A percentile compares a stretch with the other conserved stretches of the same genome.
These are phyloP conservation scores for Acyrthosiphon pisum DNA, from an alignment of 1,140 invertebrate genomes.

Conservation along the genomic window DNA sequence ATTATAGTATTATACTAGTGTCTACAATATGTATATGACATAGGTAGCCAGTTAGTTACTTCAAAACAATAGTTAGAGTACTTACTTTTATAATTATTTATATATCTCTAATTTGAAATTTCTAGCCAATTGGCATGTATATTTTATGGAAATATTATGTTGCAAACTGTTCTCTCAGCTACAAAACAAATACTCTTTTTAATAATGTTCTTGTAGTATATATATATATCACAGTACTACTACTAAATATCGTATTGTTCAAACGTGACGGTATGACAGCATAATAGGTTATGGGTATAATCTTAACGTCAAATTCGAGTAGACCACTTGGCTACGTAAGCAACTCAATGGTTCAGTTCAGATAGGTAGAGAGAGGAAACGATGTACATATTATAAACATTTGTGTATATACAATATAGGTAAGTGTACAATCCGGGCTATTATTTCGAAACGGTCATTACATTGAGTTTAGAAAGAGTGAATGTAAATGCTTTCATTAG, in stretches of 20 bases:
- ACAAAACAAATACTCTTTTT: neutral
- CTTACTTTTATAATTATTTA: neutral
- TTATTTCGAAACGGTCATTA: conserved; percentile 54
- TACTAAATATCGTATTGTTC: neutral
- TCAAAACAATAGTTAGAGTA: neutral
- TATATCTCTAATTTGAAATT: neutral
- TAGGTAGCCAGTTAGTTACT: too few relatives aligned
- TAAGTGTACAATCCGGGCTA: conserved; percentile 10
- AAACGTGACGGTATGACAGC: conserved; percentile 49
- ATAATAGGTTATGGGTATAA: conserved; percentile 35
- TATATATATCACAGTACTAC: neutral
- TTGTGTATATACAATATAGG: neutral
- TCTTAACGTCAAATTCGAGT: conserved; percentile 57
- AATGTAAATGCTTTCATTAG: conserved; percentile 36
- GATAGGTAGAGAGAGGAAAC: neutral
- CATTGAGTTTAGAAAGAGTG: conserved; percentile 41
- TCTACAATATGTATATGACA: too few relatives aligned
- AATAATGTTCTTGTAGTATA: neutral
- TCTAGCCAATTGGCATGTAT: neutral
- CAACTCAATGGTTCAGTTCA: conserved; percentile 29
- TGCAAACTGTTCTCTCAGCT: neutral
- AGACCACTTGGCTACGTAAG: conserved; percentile 18
- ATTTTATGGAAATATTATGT: neutral
- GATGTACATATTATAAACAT: conserved; percentile 21
- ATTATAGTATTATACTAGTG: neutral